Evolutionary conservation across 2,888 invertebrate genomes (phyloP), one percentile per base, ranked within the genome.

Genomic region (Neoitamus cyanurus): DNA sequence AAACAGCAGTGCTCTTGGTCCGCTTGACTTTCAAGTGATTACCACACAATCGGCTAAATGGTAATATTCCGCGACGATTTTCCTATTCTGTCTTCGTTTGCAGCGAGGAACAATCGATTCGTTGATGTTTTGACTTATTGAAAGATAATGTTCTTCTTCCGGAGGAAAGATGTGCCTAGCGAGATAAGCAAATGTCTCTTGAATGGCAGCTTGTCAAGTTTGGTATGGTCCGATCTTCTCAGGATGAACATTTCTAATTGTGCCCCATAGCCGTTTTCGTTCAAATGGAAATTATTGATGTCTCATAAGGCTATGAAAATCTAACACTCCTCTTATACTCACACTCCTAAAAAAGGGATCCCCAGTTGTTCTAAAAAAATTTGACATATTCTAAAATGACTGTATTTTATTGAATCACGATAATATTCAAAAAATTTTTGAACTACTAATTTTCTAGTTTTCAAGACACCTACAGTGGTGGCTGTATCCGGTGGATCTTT

Each of bases 11-110:
- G 2, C 11, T 28, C 36, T 15, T 36, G 68, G 25, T 9, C 37
- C 20, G 82, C 68, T 82, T 42, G 72, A 83, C 83, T 42, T 83
- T 72, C 46, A 34, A 77, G 69, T 77, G 77, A 84, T 84, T 84
- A 84, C 84, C 84, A 84, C 84, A 84, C 84, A 84, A 84, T 84
- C 37, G 83, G 28, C 34, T 34, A 68, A 84, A 84, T 77, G 77
- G 78, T 84, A 84, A 84, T 77, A 75, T 68, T 77, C 46, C n/a
- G 25, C 13, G 36, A 75, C 30, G 70, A 83, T 36, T 73, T 20
- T 46, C 73, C 36, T 72, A 73, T 84, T 28, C 37, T 36, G 48
- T 48, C 31, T 70, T 37, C 13, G 36, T 25, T 48, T 20, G 72
- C 11, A 83, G 11, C 30, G 36, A 13, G 20, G 70, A 70, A 70